Conservation (phyloP, 2,888 invertebrate species). For the Erannis defoliaria region DNA sequence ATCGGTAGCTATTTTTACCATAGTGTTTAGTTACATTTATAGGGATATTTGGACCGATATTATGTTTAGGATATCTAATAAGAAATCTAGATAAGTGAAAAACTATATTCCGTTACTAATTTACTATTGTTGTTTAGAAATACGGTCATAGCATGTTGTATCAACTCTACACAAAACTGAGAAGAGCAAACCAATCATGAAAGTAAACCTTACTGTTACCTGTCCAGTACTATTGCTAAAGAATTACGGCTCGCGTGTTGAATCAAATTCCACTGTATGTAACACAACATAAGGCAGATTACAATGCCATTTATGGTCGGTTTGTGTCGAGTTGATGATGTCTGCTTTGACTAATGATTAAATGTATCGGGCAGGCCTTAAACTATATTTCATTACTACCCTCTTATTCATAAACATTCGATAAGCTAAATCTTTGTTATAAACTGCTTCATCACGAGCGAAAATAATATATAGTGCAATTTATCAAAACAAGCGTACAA, state of each 20-base stretch:
- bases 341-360: background rate
- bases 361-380: conserved; percentile 21
- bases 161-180: background rate
- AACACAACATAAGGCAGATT: too few relatives aligned
- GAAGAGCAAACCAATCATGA: background rate
- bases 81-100: conserved; percentile 23
- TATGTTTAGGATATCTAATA: conserved; percentile 27
- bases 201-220: background rate
- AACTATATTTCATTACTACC: conserved; percentile 1
- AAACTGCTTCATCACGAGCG: too few relatives aligned
- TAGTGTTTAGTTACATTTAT: conserved; percentile 26
- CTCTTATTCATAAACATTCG: conserved; percentile 1
- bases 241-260: too few relatives aligned
- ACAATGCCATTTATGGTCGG: background rate
- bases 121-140: conserved; percentile 21
- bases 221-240: background rate
- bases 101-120: conserved; percentile 28
- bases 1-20: conserved; percentile 9
- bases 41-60: conserved; percentile 33
- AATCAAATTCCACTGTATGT: too few relatives aligned
- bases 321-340: background rate
- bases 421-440: background rate
- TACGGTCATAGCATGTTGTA: background rate
- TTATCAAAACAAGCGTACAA: background rate
- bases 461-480: too few relatives aligned